These are phyloP conservation scores for Speoplatyrhinus poulsoni DNA, from an alignment of 2,113 vertebrate species.

Conservation along the genomic window DNA sequence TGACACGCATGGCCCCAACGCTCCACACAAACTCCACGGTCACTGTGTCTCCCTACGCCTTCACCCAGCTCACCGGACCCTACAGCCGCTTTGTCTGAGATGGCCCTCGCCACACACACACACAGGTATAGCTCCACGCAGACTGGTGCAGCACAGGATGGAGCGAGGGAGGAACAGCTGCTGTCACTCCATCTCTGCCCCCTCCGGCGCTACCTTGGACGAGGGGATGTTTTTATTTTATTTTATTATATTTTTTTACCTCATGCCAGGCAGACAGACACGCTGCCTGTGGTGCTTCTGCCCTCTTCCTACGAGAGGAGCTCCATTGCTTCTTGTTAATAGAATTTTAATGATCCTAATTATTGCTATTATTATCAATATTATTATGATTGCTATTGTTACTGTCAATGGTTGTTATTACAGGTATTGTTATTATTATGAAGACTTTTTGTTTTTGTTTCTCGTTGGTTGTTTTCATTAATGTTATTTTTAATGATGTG, in stretches of 20 bases:
- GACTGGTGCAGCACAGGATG: conserved; percentile 42
- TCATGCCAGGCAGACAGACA: conserved; percentile 81
- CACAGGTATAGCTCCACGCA: conserved; percentile 36
- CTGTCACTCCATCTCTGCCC: conserved; percentile 60
- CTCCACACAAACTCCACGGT: conserved; percentile 88
- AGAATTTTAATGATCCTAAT: conserved; percentile 82
- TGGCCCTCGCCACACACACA: conserved; percentile 25
- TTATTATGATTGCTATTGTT: conserved; percentile 83
- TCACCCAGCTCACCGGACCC: conserved; percentile 95
- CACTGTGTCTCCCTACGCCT: conserved; percentile 95
- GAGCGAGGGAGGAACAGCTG: conserved; percentile 47
- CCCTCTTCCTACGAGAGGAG: conserved; percentile 74
- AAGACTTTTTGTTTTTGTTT: conserved; percentile 72
- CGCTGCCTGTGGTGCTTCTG: conserved; percentile 82
- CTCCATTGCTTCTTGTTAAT: conserved; percentile 79
- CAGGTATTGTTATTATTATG: conserved; percentile 82
- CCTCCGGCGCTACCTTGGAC: conserved; percentile 44
- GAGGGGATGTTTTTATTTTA: conserved; percentile 62
- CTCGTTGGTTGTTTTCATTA: conserved; percentile 75
- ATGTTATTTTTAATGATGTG: conserved; percentile 78
- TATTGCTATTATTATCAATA: conserved; percentile 82
- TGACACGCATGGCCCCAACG: conserved; percentile 87
- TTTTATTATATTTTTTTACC: conserved; percentile 79
- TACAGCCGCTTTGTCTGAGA: conserved; percentile 95
- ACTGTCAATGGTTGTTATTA: conserved; percentile 82